Conservation (phyloP, 2,797 vertebrate genomes). For the Cuculus canorus region DNA sequence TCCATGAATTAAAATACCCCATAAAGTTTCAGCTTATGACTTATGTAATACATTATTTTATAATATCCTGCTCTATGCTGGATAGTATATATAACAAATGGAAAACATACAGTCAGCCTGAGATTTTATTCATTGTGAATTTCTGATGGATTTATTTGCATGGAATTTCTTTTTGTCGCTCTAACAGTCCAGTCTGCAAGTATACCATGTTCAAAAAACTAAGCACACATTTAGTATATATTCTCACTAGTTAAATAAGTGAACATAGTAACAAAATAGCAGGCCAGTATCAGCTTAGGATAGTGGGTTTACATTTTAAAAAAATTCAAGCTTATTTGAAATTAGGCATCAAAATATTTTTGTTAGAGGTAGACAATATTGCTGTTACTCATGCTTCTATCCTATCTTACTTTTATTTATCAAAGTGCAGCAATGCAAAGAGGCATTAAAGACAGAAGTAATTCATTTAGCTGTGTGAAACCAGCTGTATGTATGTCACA, state of each 20-base stretch:
- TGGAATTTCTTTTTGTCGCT: neutral
- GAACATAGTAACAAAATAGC: neutral
- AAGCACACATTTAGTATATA: neutral
- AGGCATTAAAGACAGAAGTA: neutral
- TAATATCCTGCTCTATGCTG: neutral
- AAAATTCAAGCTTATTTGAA: neutral
- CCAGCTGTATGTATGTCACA: neutral
- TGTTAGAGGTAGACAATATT: neutral
- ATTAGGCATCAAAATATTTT: neutral
- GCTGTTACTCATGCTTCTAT: neutral
- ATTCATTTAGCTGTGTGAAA: neutral
- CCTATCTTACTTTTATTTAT: neutral
- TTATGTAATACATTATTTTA: neutral
- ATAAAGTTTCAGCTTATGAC: neutral
- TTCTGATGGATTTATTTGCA: neutral
- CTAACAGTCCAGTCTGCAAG: neutral
- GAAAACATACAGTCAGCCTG: neutral
- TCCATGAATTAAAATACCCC: neutral
- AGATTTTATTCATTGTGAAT: neutral
- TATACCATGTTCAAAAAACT: neutral
- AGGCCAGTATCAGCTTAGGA: neutral
- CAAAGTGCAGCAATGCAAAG: neutral
- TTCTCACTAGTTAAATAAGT: neutral
- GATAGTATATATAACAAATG: neutral
- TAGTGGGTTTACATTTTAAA: neutral